Percentiles rank a stretch among this genome's conserved stretches.
These are phyloP conservation scores for Dasypogon diadema DNA, from an alignment of 2,888 invertebrate genomes.

Conservation along the genomic window DNA sequence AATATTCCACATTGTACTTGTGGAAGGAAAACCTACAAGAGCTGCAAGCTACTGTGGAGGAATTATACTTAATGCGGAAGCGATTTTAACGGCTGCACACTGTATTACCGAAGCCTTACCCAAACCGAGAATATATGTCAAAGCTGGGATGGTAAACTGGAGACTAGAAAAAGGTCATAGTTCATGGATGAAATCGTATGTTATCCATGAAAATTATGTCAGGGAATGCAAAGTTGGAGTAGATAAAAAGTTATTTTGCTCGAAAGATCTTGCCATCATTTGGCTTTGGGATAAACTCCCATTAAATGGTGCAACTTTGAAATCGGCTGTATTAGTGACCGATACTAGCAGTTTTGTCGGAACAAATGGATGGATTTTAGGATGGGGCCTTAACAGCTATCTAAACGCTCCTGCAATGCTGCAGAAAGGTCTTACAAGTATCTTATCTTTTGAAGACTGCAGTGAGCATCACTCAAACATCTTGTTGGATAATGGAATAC, in stretches of 20 bases:
- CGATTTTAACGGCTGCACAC: constrained; percentile 10
- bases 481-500: not conserved
- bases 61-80: not conserved
- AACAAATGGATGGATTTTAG: not conserved
- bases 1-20: not conserved
- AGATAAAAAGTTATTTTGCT: not conserved
- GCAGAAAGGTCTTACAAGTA: not conserved
- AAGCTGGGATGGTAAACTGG: not conserved
- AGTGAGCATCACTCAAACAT: not conserved
- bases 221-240: not conserved
- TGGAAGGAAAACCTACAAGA: not conserved
- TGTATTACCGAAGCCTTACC: not conserved
- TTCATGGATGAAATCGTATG: not conserved
- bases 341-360: not conserved
- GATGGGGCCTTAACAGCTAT: not conserved
- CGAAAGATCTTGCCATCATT: constrained; percentile 2
- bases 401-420: not conserved
- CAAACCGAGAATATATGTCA: not conserved
- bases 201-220: not conserved
- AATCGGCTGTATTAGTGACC: not conserved
- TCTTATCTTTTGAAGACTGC: not conserved
- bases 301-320: not conserved
- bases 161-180: not conserved
- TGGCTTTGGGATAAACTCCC: not conserved
- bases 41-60: not conserved